phyloP scores from a whole-genome alignment of 1,140 invertebrate species.

The Drosophila sulfurigaster region DNA sequence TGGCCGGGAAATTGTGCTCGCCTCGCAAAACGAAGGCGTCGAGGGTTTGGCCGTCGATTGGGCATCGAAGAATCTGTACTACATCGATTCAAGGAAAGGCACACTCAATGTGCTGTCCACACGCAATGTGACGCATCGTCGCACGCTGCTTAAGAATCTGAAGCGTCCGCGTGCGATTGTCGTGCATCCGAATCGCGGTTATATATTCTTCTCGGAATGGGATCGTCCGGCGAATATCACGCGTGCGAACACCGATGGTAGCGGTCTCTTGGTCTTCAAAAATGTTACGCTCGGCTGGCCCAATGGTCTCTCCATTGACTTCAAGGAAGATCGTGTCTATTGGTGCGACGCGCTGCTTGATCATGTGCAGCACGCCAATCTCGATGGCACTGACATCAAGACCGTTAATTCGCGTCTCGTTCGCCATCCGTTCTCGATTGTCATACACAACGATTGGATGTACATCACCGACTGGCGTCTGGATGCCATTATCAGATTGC shows the following conservation, averaged over 20 bases:
- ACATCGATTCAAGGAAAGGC: conserved; percentile 98
- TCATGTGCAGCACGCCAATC: conserved; percentile 97
- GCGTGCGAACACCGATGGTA: conserved; percentile 94
- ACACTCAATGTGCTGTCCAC: conserved; percentile 97
- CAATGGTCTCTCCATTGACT: conserved; percentile 97
- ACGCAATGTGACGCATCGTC: conserved; percentile 92
- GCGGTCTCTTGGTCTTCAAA: conserved; percentile 93
- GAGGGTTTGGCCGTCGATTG: conserved; percentile 98
- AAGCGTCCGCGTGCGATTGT: conserved; percentile 97
- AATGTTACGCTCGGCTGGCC: conserved; percentile 98
- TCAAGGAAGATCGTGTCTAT: conserved; percentile 93
- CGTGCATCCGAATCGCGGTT: conserved; percentile 97
- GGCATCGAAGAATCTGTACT: conserved; percentile 98
- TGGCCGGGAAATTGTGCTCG: conserved; percentile 95
- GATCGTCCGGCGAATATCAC: conserved; percentile 98
- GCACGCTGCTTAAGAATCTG: conserved; percentile 94
- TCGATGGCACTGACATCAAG: conserved; percentile 96
- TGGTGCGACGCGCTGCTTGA: conserved; percentile 98
- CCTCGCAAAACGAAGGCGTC: conserved; percentile 98
- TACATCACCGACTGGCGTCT: conserved; percentile 99
- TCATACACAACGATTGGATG: conserved; percentile 96
- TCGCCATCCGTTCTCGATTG: conserved; percentile 98
- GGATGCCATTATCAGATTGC: conserved; percentile 96
- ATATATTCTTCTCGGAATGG: conserved; percentile 98
- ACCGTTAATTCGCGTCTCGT: conserved; percentile 95